These are phyloP conservation scores for Sternotherus odoratus DNA, from an alignment of 2,797 vertebrate genomes.

Conservation along the genomic window DNA sequence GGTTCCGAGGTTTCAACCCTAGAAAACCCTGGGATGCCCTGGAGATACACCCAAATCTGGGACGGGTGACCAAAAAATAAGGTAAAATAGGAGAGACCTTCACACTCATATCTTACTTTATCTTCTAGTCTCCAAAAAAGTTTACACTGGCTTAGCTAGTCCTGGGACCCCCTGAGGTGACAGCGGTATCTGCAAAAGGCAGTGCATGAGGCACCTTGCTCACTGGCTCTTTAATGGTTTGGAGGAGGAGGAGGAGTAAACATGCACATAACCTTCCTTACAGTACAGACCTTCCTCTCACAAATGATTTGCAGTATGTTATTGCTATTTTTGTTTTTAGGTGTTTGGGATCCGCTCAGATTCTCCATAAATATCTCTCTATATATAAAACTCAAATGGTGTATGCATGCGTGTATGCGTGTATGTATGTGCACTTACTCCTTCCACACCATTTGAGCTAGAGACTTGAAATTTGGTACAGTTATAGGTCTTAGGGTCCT, in stretches of 20 bases:
- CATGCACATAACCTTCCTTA: rapidly evolving
- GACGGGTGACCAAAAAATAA: not conserved
- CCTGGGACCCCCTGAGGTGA: rapidly evolving
- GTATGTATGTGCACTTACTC: too few relatives aligned
- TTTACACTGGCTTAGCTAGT: not conserved
- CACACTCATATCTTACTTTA: not conserved
- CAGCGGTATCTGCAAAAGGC: not conserved
- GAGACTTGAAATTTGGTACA: too few relatives aligned
- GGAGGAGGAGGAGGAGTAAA: not conserved
- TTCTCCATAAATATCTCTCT: not conserved
- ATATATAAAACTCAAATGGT: too few relatives aligned
- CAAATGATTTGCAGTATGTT: not conserved
- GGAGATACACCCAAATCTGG: not conserved
- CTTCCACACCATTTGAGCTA: too few relatives aligned
- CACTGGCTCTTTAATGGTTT: rapidly evolving
- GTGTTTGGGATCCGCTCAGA: not conserved
- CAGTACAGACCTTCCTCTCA: not conserved
- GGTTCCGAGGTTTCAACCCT: not conserved
- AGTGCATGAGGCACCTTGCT: not conserved
- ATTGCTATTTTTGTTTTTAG: not conserved
- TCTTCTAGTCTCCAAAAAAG: not conserved
- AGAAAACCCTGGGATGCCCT: not conserved
- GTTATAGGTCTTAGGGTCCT: too few relatives aligned
- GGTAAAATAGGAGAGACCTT: not conserved
- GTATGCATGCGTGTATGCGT: too few relatives aligned